Conservation (phyloP, 2,888 invertebrate species). For the Dynastes maya region DNA sequence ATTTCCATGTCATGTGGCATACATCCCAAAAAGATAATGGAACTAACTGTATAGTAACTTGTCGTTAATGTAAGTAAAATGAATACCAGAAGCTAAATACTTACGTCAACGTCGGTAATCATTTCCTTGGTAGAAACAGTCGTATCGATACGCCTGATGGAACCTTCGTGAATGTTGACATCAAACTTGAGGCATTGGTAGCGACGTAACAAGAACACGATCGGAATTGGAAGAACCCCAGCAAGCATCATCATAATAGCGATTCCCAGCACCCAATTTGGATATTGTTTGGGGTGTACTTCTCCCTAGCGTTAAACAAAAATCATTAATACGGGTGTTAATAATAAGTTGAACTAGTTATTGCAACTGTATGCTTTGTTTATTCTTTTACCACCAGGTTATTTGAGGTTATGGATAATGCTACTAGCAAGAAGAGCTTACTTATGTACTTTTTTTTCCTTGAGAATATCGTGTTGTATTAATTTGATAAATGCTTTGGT, state of each 20-base stretch:
- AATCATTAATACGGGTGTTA: not conserved
- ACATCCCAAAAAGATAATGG: no score
- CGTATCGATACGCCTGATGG: slow-evolving; percentile 92
- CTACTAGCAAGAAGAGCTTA: no score
- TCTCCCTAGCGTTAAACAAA: slow-evolving; percentile 76
- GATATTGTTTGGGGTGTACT: slow-evolving; percentile 80
- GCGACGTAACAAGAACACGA: slow-evolving; percentile 87
- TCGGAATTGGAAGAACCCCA: slow-evolving; percentile 88
- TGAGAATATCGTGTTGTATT: no score
- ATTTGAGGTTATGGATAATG: no score
- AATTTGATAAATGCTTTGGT: no score
- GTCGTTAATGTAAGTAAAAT: no score
- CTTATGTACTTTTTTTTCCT: no score
- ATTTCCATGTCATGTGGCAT: no score
- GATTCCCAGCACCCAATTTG: slow-evolving; percentile 86
- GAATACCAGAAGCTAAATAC: slow-evolving; percentile 66
- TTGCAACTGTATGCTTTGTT: no score
- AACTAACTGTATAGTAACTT: no score
- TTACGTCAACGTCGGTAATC: slow-evolving; percentile 94
- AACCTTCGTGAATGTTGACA: slow-evolving; percentile 92
- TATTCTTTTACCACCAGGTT: no score
- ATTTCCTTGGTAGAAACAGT: slow-evolving; percentile 95
- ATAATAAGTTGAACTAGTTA: no score
- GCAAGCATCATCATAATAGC: slow-evolving; percentile 85
- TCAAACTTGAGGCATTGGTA: slow-evolving; percentile 92